These are phyloP conservation scores for Sminthurinus aureus DNA, from an alignment of 2,888 invertebrate species.

Conservation along the genomic window DNA sequence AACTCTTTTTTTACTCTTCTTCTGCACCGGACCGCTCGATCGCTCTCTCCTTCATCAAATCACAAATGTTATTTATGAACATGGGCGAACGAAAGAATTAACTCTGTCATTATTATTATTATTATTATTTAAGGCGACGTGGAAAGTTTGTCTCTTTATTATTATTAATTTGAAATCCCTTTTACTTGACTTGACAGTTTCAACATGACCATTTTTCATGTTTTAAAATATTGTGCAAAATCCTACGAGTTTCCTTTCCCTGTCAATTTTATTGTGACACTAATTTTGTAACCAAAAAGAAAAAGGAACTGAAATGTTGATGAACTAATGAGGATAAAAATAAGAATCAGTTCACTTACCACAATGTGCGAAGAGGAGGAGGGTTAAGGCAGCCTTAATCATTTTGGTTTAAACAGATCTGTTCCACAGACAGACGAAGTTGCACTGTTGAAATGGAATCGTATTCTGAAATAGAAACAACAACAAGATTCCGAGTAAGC, in stretches of 20 bases:
- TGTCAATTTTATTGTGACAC: too few species aligned
- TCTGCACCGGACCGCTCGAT: slow-evolving; percentile 1
- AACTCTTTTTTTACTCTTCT: background rate
- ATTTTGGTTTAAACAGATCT: slow-evolving; percentile 18
- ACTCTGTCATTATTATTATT: too few species aligned
- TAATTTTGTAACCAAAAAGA: too few species aligned
- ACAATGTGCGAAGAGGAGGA: slow-evolving; percentile 25
- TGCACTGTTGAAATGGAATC: background rate
- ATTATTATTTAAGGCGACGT: background rate
- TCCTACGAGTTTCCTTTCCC: too few species aligned
- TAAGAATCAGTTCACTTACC: slow-evolving; percentile 23
- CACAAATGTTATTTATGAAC: slow-evolving; percentile 12
- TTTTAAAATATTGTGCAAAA: too few species aligned
- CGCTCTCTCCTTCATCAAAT: background rate
- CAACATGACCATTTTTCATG: too few species aligned
- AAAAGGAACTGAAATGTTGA: too few species aligned
- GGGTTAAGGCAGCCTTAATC: slow-evolving; percentile 22
- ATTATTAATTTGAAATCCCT: too few species aligned
- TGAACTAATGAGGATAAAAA: background rate
- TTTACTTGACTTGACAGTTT: too few species aligned
- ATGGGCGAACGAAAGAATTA: background rate
- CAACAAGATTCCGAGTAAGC: background rate
- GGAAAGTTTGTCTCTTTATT: background rate
- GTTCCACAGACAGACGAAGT: background rate
- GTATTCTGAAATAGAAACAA: slow-evolving; percentile 13